Evolutionary conservation across 2,888 invertebrate genomes (phyloP).

Genomic region (Cryptocephalus primarius): DNA sequence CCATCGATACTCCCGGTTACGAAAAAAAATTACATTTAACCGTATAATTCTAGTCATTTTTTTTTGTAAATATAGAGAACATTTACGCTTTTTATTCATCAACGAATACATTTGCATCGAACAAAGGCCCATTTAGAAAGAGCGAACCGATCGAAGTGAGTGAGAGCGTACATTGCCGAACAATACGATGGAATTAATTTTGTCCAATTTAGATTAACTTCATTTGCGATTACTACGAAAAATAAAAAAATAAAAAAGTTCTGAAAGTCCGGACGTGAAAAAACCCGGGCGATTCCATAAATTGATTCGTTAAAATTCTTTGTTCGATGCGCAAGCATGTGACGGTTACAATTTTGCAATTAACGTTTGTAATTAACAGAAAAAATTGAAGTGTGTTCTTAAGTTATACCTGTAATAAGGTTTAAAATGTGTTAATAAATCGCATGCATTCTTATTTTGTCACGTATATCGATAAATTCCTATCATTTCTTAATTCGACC

Average conservation of each 20-base stretch:
- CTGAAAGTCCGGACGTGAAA: conserved; percentile 22
- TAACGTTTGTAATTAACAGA: no score
- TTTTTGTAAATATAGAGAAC: conserved; percentile 1
- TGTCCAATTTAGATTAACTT: conserved; percentile 38
- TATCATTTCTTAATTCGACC: no score
- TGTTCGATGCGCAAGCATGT: conserved; percentile 4
- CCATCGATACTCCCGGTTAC: neutral
- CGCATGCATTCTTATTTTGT: no score
- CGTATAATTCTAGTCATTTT: conserved; percentile 6
- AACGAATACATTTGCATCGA: neutral
- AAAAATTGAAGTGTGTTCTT: no score
- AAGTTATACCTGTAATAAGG: no score
- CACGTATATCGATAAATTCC: no score
- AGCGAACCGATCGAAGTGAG: conserved; percentile 10
- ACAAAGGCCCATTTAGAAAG: conserved; percentile 5
- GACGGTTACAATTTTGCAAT: no score
- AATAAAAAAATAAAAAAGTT: conserved; percentile 22
- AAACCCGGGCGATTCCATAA: conserved; percentile 12
- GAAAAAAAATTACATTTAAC: conserved; percentile 6
- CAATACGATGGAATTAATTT: conserved; percentile 38
- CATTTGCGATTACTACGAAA: conserved; percentile 33
- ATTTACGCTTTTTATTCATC: neutral
- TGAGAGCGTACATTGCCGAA: conserved; percentile 19
- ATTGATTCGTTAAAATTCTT: conserved; percentile 38
- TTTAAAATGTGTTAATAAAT: no score